Base-by-base conservation (phyloP, 2,888 invertebrate genomes). In the Drosophila merina region DNA sequence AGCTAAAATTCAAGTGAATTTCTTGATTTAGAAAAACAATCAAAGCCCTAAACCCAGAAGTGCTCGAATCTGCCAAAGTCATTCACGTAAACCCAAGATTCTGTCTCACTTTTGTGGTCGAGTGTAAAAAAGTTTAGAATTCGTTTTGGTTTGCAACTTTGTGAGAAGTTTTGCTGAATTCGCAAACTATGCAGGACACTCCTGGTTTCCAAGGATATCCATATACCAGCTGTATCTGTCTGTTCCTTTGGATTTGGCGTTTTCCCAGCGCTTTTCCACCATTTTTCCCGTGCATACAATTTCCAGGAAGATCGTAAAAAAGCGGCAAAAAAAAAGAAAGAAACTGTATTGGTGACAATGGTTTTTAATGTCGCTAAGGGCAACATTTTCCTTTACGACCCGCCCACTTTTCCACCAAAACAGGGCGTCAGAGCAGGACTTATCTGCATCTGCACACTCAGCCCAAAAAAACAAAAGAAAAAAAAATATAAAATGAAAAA, bases 351-450 rank as follows among this genome's bases (percentile, higher is more conserved):
- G 30, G 45, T 28, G 45, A 51, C 69, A 68, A 69, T 38, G 57
- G 38, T 10, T 67, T 56, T 45, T 33, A 47, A 56, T 50, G 20
- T 42, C 44, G 57, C 56, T 40, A 20, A 38, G 56, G 48, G 63
- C 69, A 60, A 58, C 69, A 64, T 64, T 62, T 68, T 52, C 49
- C 54, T 68, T 58, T 54, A 79, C 58, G 50, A 54, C 26, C 59
- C 10, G 10, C 14, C 10, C 36, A 6, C 12, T 52, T 40, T 4
- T 38, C 30, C 25, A 20, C 36, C 36, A 12, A n/a, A 36, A 36
- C n/a, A 5, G 14, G 40, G 8, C 7, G 40, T 1, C 3, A 14
- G 26, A 31, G 28, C 36, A n/a, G 44, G 38, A 56, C 57, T 74
- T 70, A 74, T 74, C 70, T 64, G 55, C 60, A 66, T 57, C 51